Base-by-base conservation (phyloP, 1,140 invertebrate genomes). In the Nebria ingens region DNA sequence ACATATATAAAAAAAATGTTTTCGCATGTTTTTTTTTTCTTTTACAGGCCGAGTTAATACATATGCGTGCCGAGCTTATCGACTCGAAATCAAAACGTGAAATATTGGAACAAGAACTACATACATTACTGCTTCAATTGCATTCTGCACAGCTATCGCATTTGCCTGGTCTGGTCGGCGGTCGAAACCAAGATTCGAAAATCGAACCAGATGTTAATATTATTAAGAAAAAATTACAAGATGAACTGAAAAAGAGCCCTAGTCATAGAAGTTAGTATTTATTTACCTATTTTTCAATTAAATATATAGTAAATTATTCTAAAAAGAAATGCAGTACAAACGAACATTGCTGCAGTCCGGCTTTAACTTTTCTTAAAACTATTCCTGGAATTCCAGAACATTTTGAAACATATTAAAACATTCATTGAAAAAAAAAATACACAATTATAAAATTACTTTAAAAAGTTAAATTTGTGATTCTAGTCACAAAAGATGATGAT, bases 21-120 rank as follows among this genome's bases (percentile, higher is more conserved):
- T 9, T 34, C n/a, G 17, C 15, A 54, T 49, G 52, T 52, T 67
- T 53, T 62, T 66, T 67, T 62, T 65, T 60, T 69, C 70, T 67
- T 64, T 78, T 75, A 53, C 71, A 89, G 86, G 86, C 85, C 42
- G 85, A 88, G 68, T 70, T 88, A 40, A 77, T 86, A 20, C 79
- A 86, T 64, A 76, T 86, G 72, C 76, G 84, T 59, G 78, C 83
- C 19, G 84, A 87, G 63, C 64, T 86, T 54, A 76, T 81, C 21
- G 82, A 87, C 55, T 75, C 83, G 4, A 72, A 79, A 64, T 78
- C 83, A 2, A 73, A 73, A 42, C 75, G 76, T 34, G 67, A 77
- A 55, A 68, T 78, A 9, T 58, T 83, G 38, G 82, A 85, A 62
- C 76, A 80, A 58, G 82, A 86, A 64, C 66, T 82, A 20, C 77